These are phyloP conservation scores for Pelecanus crispus DNA, from an alignment of 2,113 vertebrate genomes.

Conservation along the genomic window DNA sequence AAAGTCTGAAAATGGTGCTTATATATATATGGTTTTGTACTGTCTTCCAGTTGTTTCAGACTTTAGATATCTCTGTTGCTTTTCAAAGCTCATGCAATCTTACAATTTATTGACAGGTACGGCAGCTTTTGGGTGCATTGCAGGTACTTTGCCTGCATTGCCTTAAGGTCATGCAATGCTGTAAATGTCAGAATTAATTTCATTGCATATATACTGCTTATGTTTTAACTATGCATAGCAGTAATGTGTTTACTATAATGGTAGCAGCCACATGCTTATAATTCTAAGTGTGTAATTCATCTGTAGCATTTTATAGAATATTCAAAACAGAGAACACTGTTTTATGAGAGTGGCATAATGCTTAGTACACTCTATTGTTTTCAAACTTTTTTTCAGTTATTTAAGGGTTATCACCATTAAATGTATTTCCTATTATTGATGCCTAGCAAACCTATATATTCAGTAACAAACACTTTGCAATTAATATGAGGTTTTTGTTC, in stretches of 20 bases:
- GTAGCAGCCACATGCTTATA: not conserved
- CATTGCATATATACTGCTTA: not conserved
- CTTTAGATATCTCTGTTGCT: not conserved
- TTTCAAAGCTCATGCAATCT: not conserved
- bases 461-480: not conserved
- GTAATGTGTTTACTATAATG: not conserved
- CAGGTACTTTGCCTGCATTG: constrained; percentile 1
- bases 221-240: not conserved
- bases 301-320: not conserved
- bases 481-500: not conserved
- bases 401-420: not conserved
- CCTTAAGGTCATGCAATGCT: not conserved
- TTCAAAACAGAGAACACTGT: not conserved
- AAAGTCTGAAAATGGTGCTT: not conserved
- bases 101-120: not conserved
- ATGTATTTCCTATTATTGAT: not conserved
- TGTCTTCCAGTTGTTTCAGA: not conserved
- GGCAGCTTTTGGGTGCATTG: not conserved
- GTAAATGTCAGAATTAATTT: constrained; percentile 10
- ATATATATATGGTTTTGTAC: not conserved
- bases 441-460: not conserved
- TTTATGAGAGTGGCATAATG: not conserved
- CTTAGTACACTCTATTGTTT: not conserved
- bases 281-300: not conserved
- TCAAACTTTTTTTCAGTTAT: not conserved